Evolutionary conservation across 2,113 vertebrate genomes (phyloP), one percentile per base, ranked within the genome.

Genomic region (Gymnarchus niloticus): DNA sequence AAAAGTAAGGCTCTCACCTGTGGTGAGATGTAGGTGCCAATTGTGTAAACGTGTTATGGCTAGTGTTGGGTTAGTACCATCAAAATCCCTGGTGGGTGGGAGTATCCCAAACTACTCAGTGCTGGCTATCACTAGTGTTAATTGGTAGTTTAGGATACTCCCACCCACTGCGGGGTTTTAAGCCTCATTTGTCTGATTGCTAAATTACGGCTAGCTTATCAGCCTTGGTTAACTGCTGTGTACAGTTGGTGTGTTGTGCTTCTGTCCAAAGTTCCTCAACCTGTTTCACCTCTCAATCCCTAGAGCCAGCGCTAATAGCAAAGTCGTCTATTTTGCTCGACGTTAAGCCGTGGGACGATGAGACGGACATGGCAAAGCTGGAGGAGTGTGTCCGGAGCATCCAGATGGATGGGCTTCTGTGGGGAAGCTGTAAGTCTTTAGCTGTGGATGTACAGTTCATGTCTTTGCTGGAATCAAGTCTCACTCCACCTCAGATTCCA

Each of bases 341-440:
- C 59, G 98, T 99, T 84, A 99, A 99, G 78, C 98, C 98, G 2
- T 99, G 98, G 98, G 98, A 99, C 46, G 97, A 99, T 23, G 97
- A 99, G 92, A 99, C 98, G 0, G 97, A 99, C 87, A 99, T 99
- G 98, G 88, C 90, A 0, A 98, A 99, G 88, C 87, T 99, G 14
- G 98, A 99, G 88, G 97, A 97, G 90, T 97, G 95, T 1, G 98
- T 99, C 8, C 93, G 98, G 86, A 98, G 94, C 86, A 95, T 99
- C 80, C 94, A 96, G 86, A 94, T 96, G 88, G 97, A 99, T 0
- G 98, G 98, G 88, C 93, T 99, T 84, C 89, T 99, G 61, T 99
- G 98, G 98, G 98, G 98, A 84, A 96, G 97, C 41, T 99, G 98
- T 99, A 94, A 97, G 97, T 94, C 44, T 21, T 49, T 28, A 82